Base-by-base conservation (phyloP, 2,113 vertebrate species). In the Peromyscus polionotus region DNA sequence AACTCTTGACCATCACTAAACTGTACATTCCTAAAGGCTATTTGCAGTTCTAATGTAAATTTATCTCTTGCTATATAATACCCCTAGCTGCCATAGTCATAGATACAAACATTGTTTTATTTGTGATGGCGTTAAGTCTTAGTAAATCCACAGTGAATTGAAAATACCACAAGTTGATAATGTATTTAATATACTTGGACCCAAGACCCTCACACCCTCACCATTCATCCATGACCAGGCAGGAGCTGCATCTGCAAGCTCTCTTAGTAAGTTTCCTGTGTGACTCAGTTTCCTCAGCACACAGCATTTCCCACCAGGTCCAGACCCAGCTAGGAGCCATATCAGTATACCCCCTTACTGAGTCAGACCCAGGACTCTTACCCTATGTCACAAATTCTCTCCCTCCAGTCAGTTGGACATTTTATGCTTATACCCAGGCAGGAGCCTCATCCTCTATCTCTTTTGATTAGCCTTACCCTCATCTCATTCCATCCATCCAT, bases 31-130 rank as follows among this genome's bases (percentile, higher is more conserved):
- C 61, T 54, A 80, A 96, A 85, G 31, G 31, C 57, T 83, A 76
- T 91, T 90, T 92, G 20, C 11, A 92, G 36, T 75, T 97, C 28
- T 70, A 87, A 95, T 88, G 16, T 57, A 73, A 85, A 92, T 22
- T 68, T 31, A 77, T 87, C 28, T 36, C 45, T 6, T 89, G 14
- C 5, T 6, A 51, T 75, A 31, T 20, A 90, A 77, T 91, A 75
- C 17, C 6, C 24, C 88, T 65, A 45, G 59, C 22, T 85, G 3
- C 12, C 7, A 51, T 31, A 9, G 39, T 17, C 36, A 73, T 45
- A 57, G 26, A 39, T 42, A 54, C 0, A 39, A 0, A 59, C 26
- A 36, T 4, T 61, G 4, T 20, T 31, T 68, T 65, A 86, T 39
- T 45, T n/a, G 26, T 48, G 16, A 61, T 95, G 1, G 19, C 73